Evolutionary conservation across 2,113 vertebrate genomes (phyloP).

Genomic region (Pterocles burchelli): DNA sequence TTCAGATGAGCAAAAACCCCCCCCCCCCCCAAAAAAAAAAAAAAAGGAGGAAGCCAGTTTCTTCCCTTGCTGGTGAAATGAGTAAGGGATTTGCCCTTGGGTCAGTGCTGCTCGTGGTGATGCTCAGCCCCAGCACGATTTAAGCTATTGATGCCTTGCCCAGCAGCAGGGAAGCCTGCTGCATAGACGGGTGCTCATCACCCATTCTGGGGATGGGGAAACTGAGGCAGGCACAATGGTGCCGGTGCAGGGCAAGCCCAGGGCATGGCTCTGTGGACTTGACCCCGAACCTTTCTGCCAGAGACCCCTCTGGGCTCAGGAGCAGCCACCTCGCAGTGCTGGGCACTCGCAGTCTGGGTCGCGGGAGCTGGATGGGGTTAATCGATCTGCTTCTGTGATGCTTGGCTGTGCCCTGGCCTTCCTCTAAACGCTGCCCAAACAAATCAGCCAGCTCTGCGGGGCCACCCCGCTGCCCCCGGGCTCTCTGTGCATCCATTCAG

Average conservation of each 20-base stretch:
- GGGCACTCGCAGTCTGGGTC: background rate
- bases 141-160: background rate
- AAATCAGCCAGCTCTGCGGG: slow-evolving; percentile 25
- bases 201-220: background rate
- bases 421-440: slow-evolving; percentile 51
- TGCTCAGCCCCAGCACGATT: background rate
- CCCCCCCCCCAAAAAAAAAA: no score
- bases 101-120: background rate
- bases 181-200: background rate
- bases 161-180: background rate
- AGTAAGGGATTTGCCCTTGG: background rate
- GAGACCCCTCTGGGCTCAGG: background rate
- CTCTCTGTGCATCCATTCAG: slow-evolving; percentile 24
- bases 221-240: background rate
- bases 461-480: background rate
- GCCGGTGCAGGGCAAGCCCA: background rate
- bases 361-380: slow-evolving; percentile 21
- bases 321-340: background rate
- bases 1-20: background rate
- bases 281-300: background rate
- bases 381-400: slow-evolving; percentile 63
- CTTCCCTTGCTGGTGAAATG: background rate
- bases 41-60: background rate
- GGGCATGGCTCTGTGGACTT: rapidly evolving
- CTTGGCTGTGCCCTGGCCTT: background rate